Evolutionary conservation across 2,113 vertebrate species (phyloP).

Genomic region (Psilopsiagon aurifrons): DNA sequence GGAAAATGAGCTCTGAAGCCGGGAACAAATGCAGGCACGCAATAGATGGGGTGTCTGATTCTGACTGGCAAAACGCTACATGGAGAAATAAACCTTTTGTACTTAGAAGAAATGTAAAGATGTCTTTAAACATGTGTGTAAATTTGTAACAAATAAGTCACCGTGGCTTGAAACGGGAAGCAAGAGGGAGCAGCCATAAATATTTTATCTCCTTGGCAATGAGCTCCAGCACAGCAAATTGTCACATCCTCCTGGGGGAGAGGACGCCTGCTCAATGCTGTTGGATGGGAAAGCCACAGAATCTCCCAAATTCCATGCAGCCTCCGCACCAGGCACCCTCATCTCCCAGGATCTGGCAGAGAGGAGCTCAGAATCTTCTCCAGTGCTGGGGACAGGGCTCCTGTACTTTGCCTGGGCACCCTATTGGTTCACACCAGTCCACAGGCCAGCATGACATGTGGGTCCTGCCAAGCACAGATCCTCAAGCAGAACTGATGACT

Average conservation of each 20-base stretch:
- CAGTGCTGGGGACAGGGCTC: rapidly evolving
- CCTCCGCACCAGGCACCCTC: rapidly evolving
- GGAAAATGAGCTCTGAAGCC: conserved; percentile 1
- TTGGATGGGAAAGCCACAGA: rapidly evolving
- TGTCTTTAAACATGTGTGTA: conserved; percentile 29
- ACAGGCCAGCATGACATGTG: rapidly evolving
- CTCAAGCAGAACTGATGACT: not conserved
- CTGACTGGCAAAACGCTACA: not conserved
- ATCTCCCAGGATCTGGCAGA: rapidly evolving
- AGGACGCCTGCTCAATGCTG: rapidly evolving
- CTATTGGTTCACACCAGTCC: not conserved
- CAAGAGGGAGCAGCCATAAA: conserved; percentile 18
- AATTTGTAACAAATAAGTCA: conserved; percentile 49
- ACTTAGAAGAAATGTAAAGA: not conserved
- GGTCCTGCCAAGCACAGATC: rapidly evolving
- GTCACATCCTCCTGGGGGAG: not conserved
- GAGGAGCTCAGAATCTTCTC: not conserved
- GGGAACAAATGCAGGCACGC: not conserved
- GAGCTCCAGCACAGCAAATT: conserved; percentile 20
- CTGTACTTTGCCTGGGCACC: not conserved
- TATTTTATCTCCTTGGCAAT: conserved; percentile 46
- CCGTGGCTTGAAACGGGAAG: not conserved
- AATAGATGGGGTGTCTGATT: not conserved
- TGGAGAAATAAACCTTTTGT: conserved; percentile 26
- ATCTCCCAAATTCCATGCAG: rapidly evolving